phyloP scores from a whole-genome alignment of 37 sponge, comb jelly and placozoan species.

The Beroe forskalii region DNA sequence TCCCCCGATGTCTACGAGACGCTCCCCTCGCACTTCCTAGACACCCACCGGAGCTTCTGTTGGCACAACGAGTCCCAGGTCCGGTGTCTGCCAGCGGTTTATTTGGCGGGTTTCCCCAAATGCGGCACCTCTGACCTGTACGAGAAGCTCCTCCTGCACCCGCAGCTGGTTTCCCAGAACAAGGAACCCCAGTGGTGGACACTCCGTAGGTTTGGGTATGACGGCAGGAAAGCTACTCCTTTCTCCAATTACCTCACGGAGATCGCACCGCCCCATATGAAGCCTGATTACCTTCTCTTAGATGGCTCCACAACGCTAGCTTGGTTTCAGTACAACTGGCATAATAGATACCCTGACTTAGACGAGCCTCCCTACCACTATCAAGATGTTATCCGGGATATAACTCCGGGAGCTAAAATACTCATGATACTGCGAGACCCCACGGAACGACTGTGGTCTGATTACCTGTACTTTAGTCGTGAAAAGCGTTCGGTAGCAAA shows the following conservation, averaged over 20 bases:
- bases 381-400: background rate
- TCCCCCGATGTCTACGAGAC: background rate
- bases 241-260: background rate
- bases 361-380: background rate
- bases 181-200: conserved; percentile 76
- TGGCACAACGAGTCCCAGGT: background rate
- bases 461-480: conserved; percentile 1
- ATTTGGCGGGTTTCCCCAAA: background rate
- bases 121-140: background rate
- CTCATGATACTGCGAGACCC: conserved; percentile 4
- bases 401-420: conserved; percentile 36
- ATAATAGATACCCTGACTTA: background rate
- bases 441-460: background rate
- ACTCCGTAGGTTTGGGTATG: background rate
- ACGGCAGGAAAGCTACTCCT: no score
- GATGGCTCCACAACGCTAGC: background rate
- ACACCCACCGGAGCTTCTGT: background rate
- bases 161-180: conserved; percentile 80
- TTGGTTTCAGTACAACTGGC: background rate
- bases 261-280: background rate
- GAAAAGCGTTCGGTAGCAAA: background rate
- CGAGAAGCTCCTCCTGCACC: background rate
- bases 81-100: background rate
- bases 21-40: background rate
- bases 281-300: background rate